phyloP scores from a whole-genome alignment of 2,888 invertebrate species.

The Eupeodes latifasciatus region DNA sequence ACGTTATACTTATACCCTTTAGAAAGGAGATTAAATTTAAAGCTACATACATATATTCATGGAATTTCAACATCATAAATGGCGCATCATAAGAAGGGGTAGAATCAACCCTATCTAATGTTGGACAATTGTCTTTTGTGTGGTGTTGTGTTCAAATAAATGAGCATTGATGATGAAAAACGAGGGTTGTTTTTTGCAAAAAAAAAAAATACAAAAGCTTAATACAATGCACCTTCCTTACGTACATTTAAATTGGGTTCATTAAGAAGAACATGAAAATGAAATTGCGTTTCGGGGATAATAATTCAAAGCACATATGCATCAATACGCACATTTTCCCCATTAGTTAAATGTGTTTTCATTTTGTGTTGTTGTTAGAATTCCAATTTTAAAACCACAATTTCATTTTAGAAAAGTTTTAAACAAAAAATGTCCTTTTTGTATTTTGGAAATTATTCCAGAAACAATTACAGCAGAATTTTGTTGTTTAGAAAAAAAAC shows the following conservation, averaged over 20 bases:
- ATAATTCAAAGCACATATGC: neutral
- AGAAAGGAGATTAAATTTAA: slow-evolving; percentile 29
- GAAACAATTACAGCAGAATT: no score
- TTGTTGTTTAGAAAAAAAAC: no score
- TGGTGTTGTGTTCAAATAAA: slow-evolving; percentile 22
- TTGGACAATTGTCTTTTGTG: neutral
- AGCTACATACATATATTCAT: neutral
- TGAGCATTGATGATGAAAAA: slow-evolving; percentile 21
- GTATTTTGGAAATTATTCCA: no score
- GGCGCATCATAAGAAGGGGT: neutral
- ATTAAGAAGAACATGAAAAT: slow-evolving; percentile 7
- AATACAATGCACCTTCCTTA: neutral
- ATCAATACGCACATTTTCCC: neutral
- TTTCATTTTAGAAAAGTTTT: no score
- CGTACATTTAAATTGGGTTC: slow-evolving; percentile 38
- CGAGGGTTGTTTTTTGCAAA: slow-evolving; percentile 9
- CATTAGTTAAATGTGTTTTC: no score
- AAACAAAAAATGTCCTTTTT: no score
- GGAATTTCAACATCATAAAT: neutral
- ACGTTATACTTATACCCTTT: slow-evolving; percentile 37
- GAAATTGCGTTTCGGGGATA: slow-evolving; percentile 5
- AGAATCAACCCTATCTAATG: neutral
- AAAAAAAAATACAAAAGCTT: neutral
- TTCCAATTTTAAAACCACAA: no score
- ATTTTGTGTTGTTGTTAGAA: no score